Evolutionary conservation across 1,140 invertebrate species (phyloP).

Genomic region (Musca vetustissima): DNA sequence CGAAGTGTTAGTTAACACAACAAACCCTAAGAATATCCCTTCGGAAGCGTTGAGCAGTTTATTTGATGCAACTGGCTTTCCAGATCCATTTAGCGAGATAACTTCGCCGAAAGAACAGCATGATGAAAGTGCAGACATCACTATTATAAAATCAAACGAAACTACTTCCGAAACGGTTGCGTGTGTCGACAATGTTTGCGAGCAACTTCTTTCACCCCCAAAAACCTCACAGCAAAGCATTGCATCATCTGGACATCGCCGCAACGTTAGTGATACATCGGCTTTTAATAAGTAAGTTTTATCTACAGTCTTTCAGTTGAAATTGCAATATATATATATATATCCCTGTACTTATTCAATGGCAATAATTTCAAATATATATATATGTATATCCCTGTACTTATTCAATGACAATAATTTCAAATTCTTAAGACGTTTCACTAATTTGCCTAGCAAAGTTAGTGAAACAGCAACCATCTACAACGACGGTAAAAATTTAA

Average conservation of each 20-base stretch:
- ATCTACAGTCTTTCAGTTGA: too few relatives aligned
- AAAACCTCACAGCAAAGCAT: conserved; percentile 37
- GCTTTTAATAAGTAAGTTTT: conserved; percentile 77
- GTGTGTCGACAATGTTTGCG: conserved; percentile 20
- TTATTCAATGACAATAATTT: too few relatives aligned
- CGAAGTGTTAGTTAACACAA: conserved; percentile 25
- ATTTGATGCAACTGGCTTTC: conserved; percentile 60
- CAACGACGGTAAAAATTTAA: too few relatives aligned
- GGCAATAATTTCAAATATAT: too few relatives aligned
- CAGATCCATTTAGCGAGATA: conserved; percentile 65
- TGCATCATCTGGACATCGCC: conserved; percentile 61
- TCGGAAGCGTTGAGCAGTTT: conserved; percentile 45
- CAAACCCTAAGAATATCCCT: conserved; percentile 13
- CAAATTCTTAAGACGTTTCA: too few relatives aligned
- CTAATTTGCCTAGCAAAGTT: too few relatives aligned
- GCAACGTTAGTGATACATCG: conserved; percentile 85
- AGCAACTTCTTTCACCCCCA: conserved; percentile 47
- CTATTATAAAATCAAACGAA: background rate
- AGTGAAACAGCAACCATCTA: too few relatives aligned
- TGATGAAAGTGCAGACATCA: background rate
- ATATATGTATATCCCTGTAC: too few relatives aligned
- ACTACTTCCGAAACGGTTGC: background rate
- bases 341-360: too few relatives aligned
- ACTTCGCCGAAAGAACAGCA: conserved; percentile 20
- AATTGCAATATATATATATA: too few relatives aligned